Evolutionary conservation across 2,797 vertebrate species (phyloP).

Genomic region (Lutra lutra): DNA sequence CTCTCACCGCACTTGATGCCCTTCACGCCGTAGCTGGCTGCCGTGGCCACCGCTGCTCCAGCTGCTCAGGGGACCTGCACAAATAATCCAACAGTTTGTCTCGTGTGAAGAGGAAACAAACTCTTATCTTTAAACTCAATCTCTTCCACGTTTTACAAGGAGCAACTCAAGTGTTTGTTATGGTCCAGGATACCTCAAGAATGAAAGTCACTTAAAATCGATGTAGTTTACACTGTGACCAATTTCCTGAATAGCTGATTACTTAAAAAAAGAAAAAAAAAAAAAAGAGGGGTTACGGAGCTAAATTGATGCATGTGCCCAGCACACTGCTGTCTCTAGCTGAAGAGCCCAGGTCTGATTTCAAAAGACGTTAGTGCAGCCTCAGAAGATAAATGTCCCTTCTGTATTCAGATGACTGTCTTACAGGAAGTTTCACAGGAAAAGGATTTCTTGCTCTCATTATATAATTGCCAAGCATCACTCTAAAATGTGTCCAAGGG

Average conservation of each 20-base stretch:
- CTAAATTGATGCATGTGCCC: neutral
- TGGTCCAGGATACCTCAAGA: neutral
- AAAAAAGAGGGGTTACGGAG: neutral
- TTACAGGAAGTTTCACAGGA: neutral
- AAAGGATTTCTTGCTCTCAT: neutral
- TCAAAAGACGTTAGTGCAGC: neutral
- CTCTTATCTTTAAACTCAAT: slow-evolving; percentile 78
- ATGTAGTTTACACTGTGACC: neutral
- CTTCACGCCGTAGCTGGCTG: slow-evolving; percentile 68
- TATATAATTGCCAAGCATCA: neutral
- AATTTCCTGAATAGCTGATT: neutral
- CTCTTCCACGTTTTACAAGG: slow-evolving; percentile 64
- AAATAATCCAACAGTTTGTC: slow-evolving; percentile 82
- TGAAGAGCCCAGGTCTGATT: neutral
- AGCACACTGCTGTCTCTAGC: neutral
- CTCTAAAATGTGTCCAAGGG: neutral
- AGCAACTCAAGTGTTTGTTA: slow-evolving; percentile 3
- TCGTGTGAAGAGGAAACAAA: slow-evolving; percentile 50
- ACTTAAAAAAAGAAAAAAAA: neutral
- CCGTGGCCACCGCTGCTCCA: slow-evolving; percentile 64
- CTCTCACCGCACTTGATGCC: slow-evolving; percentile 75
- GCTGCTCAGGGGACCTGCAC: slow-evolving; percentile 66
- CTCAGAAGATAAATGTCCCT: neutral
- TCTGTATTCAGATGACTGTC: neutral
- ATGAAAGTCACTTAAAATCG: slow-evolving; percentile 26